A percentile compares a stretch with the other conserved stretches of the same genome.
These are phyloP conservation scores for Pediacus dermestoides DNA, from an alignment of 2,888 invertebrate species.

Conservation along the genomic window DNA sequence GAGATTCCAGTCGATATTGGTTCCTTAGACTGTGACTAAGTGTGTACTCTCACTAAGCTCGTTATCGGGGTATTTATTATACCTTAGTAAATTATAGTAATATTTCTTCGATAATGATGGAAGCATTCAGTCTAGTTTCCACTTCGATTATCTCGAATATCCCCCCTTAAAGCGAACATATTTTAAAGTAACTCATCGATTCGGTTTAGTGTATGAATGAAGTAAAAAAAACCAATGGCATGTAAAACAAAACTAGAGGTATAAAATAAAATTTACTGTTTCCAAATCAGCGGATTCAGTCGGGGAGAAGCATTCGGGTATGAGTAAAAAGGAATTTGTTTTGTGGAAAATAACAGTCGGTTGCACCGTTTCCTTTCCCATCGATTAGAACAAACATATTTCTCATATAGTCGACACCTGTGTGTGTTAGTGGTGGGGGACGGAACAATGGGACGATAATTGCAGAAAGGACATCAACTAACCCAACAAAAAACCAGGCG, in stretches of 20 bases:
- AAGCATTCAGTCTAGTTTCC: background rate
- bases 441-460: too few species aligned
- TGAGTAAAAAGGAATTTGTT: slow-evolving; percentile 32
- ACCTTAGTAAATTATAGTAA: slow-evolving; percentile 36
- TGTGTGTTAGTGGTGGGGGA: too few species aligned
- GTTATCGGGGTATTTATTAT: slow-evolving; percentile 40
- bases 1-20: slow-evolving; percentile 37
- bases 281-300: slow-evolving; percentile 39
- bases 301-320: slow-evolving; percentile 35
- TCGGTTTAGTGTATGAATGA: too few species aligned
- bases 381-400: slow-evolving; percentile 20
- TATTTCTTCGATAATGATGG: slow-evolving; percentile 36
- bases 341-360: slow-evolving; percentile 39
- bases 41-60: slow-evolving; percentile 26
- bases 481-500: too few species aligned
- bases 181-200: too few species aligned
- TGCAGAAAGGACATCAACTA: too few species aligned
- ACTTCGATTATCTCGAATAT: background rate
- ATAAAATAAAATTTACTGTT: slow-evolving; percentile 42
- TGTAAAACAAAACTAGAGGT: slow-evolving; percentile 42
- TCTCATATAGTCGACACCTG: too few species aligned
- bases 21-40: slow-evolving; percentile 33
- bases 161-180: too few species aligned
- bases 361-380: slow-evolving; percentile 23
- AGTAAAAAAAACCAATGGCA: slow-evolving; percentile 38